Evolutionary conservation across 1,140 invertebrate genomes (phyloP), one percentile per base, ranked within the genome.

Genomic region (Formica exsecta): DNA sequence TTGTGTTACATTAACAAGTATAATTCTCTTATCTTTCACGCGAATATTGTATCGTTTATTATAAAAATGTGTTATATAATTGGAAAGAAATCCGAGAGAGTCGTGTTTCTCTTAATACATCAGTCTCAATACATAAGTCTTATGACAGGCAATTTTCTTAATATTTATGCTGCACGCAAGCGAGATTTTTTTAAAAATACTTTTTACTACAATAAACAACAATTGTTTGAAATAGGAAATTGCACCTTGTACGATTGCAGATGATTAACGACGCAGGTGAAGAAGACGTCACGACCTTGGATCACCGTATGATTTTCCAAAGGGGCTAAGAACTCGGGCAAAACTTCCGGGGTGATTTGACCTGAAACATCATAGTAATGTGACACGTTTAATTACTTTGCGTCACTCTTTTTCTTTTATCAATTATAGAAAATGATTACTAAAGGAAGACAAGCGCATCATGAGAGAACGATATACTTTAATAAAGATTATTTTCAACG

Each of bases 191-290:
- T 57, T 29, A 1, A 25, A 44, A 44, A n/a, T 2, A 41, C 3
- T 38, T 54, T 54, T 80, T 57, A 36, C 16, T 2, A 22, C 16
- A 36, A 36, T 13, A 36, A 41, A 29, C 11, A 41, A 32, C 11
- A 59, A 36, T 61, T 48, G 13, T 64, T 77, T 54, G 73, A 54
- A 44, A 48, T 22, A 57, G 16, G 16, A 65, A 41, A 8, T 85
- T 38, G 29, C 96, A 98, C 98, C 97, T 97, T 97, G 95, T 98
- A 98, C 84, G 96, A 95, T 71, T 97, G 97, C 41, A 98, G 96
- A 95, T 98, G 97, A 94, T 98, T 98, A 86, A 99, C 98, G 75
- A 98, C 97, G 92, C 98, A 99, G 11, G 98, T 98, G 93, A 99
- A 98, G 87, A 96, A 97, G 29, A 98, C 96, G 92, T 98, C 98